Conservation (phyloP, 2,888 invertebrate species). For the Synergus umbraculus region DNA sequence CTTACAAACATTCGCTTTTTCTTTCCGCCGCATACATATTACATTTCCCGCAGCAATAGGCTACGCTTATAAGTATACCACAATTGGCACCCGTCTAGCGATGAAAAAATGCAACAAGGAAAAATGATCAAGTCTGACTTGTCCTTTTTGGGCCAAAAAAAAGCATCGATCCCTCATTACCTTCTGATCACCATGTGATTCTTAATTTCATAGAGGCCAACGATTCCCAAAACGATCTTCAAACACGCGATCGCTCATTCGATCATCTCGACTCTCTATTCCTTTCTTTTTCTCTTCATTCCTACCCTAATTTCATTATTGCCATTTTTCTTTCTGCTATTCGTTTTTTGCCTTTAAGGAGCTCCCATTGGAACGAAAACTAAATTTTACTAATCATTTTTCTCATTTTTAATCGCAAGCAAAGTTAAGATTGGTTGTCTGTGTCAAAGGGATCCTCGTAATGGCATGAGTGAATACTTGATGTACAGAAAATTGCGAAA, state of each 20-base stretch:
- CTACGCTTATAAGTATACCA: conserved; percentile 69
- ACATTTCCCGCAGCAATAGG: conserved; percentile 72
- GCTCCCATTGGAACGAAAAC: background rate
- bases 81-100: conserved; percentile 75
- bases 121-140: background rate
- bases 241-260: conserved; percentile 1
- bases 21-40: conserved; percentile 68
- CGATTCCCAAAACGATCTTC: conserved; percentile 16
- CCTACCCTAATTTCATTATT: background rate
- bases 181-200: background rate
- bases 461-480: background rate
- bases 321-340: background rate
- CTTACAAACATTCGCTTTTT: conserved; percentile 75
- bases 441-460: background rate
- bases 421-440: background rate
- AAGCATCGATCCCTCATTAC: background rate
- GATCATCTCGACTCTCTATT: conserved; percentile 1
- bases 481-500: background rate
- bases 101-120: conserved; percentile 61
- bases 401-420: background rate
- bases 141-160: background rate
- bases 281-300: background rate
- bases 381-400: background rate
- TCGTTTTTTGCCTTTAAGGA: background rate
- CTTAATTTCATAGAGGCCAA: background rate